Base-by-base conservation (phyloP, 2,113 vertebrate species). In the Gymnobelideus leadbeateri region DNA sequence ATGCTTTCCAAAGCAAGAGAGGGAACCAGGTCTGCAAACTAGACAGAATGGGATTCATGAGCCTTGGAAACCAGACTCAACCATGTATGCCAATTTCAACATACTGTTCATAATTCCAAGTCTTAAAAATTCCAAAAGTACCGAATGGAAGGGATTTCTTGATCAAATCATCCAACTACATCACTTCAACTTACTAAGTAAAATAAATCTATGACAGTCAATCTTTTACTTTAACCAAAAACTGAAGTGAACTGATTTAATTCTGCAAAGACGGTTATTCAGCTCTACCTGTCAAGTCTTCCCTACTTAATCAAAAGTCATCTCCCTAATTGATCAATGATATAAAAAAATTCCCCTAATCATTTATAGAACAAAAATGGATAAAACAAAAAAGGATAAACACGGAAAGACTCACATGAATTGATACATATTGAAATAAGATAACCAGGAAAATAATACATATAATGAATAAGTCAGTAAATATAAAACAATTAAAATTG, bases 21-120 rank as follows among this genome's bases (percentile, higher is more conserved):
- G 97, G 10, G 50, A 96, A 97, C 94, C 91, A 96, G 91, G 93
- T 90, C 92, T 94, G 95, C 91, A 96, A 97, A 97, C 93, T 96
- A 97, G 97, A 98, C 95, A 97, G 96, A 97, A 97, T 91, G 96
- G 54, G n/a, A 98, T 97, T 97, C 96, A 96, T 95, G 97, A 98
- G 97, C 93, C 96, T 96, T 97, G 95, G 94, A 98, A 98, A 93
- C 49, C 0, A 96, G 94, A 97, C 84, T 55, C 93, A 53, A 91
- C 95, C 95, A 52, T 0, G 51, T 77, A 92, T 95, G 96, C 96
- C 96, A 98, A 97, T 94, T 98, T 96, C 95, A 96, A 93, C 47
- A 92, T 6, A 12, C 92, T 50, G 94, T 52, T 95, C 93, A 51
- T 21, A 0, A 90, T 95, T 96, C 91, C 94, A 89, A 93, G 91